Conservation (phyloP, 2,888 invertebrate species). For the Thymelicus lineola region DNA sequence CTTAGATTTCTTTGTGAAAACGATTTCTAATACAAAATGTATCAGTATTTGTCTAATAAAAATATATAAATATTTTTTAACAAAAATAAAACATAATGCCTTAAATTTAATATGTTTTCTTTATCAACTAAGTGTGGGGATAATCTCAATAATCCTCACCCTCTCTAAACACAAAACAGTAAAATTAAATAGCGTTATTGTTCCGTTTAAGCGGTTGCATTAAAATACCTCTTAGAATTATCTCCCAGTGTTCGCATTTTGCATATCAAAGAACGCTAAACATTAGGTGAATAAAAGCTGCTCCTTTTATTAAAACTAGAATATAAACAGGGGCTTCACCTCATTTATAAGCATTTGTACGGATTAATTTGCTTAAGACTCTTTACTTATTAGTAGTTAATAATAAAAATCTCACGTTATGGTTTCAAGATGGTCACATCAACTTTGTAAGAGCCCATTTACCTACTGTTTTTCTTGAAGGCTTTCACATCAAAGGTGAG, state of each 20-base stretch:
- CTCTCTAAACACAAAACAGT: slow-evolving; percentile 27
- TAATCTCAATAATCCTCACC: slow-evolving; percentile 15
- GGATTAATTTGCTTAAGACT: not conserved
- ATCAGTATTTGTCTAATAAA: too few relatives aligned
- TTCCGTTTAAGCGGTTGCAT: slow-evolving; percentile 31
- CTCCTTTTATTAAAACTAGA: slow-evolving; percentile 16
- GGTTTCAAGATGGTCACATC: too few relatives aligned
- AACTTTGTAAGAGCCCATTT: too few relatives aligned
- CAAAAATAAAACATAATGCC: too few relatives aligned
- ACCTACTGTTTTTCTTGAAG: too few relatives aligned
- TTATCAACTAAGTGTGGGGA: not conserved
- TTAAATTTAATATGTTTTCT: not conserved
- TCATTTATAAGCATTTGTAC: not conserved
- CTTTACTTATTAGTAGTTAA: not conserved
- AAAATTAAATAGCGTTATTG: slow-evolving; percentile 31
- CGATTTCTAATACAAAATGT: too few relatives aligned
- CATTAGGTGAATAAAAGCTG: slow-evolving; percentile 36
- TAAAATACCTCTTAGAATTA: slow-evolving; percentile 27
- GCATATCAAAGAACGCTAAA: slow-evolving; percentile 29
- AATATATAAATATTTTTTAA: too few relatives aligned
- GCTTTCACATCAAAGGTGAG: too few relatives aligned
- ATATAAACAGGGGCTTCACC: not conserved
- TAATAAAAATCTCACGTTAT: too few relatives aligned
- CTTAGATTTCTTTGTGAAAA: too few relatives aligned
- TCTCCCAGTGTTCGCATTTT: slow-evolving; percentile 25